These are phyloP conservation scores for Thunnus albacares DNA, from an alignment of 2,797 vertebrate genomes.

Conservation along the genomic window DNA sequence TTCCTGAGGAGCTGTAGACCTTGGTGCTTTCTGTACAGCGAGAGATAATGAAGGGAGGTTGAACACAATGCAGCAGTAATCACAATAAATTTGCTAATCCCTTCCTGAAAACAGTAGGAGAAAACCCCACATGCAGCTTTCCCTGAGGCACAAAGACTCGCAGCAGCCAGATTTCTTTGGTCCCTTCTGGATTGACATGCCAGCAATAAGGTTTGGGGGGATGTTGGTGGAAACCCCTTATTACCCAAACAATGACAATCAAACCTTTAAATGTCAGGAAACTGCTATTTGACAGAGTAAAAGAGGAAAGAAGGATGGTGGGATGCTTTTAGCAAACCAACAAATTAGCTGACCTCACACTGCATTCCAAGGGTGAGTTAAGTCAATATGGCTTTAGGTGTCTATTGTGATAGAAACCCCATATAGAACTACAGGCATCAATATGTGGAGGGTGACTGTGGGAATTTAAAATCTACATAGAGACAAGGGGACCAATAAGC, in stretches of 20 bases:
- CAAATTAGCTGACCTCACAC: slow-evolving; percentile 23
- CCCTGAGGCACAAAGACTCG: slow-evolving; percentile 56
- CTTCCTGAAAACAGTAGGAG: slow-evolving; percentile 73
- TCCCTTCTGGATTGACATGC: slow-evolving; percentile 37
- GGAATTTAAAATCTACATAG: neutral
- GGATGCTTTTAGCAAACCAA: slow-evolving; percentile 41
- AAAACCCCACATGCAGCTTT: slow-evolving; percentile 53
- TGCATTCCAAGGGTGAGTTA: slow-evolving; percentile 8
- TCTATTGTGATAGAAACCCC: too few relatives aligned
- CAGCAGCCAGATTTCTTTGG: slow-evolving; percentile 51
- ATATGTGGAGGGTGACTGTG: slow-evolving; percentile 2
- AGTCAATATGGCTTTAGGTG: neutral
- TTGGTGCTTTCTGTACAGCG: slow-evolving; percentile 35
- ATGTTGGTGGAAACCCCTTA: slow-evolving; percentile 41
- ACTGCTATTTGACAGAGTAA: slow-evolving; percentile 30
- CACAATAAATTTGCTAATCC: slow-evolving; percentile 77
- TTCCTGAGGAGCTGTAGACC: slow-evolving; percentile 40
- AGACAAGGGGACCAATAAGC: neutral
- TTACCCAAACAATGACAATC: slow-evolving; percentile 69
- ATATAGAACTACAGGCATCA: neutral
- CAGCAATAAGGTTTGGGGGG: slow-evolving; percentile 34
- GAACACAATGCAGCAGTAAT: slow-evolving; percentile 69
- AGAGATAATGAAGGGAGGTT: slow-evolving; percentile 53
- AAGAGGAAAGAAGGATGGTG: neutral
- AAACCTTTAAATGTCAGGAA: slow-evolving; percentile 60